A percentile compares a stretch with the other conserved stretches of the same genome.
phyloP scores from a whole-genome alignment of 2,113 vertebrate species.

The Gopherus evgoodei region DNA sequence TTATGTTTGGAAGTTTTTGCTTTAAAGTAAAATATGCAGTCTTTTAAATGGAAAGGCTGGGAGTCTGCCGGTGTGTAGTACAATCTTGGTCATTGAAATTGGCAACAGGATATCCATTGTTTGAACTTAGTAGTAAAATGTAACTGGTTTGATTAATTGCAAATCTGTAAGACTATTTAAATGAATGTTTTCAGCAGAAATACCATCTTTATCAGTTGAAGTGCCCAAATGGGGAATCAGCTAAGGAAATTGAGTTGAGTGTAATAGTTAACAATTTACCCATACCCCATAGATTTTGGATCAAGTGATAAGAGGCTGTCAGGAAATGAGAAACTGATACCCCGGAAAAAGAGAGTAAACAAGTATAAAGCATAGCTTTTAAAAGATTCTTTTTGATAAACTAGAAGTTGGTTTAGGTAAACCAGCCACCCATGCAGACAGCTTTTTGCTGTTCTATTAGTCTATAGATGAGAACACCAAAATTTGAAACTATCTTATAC shows the following conservation, averaged over 20 bases:
- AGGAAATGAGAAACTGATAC: conserved; percentile 73
- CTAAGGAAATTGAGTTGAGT: conserved; percentile 66
- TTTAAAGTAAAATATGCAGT: background rate
- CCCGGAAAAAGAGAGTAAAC: conserved; percentile 48
- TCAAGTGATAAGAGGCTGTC: conserved; percentile 68
- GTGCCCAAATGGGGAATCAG: conserved; percentile 37
- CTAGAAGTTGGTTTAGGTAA: conserved; percentile 62
- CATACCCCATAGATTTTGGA: conserved; percentile 60
- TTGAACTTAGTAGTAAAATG: conserved; percentile 34
- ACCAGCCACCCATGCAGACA: background rate
- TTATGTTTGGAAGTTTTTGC: background rate
- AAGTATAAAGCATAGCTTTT: conserved; percentile 58
- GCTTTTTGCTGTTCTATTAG: conserved; percentile 10
- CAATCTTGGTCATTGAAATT: conserved; percentile 22
- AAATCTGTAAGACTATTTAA: conserved; percentile 23
- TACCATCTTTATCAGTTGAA: conserved; percentile 57
- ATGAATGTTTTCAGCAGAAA: conserved; percentile 35
- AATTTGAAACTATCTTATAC: background rate
- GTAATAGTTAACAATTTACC: conserved; percentile 71
- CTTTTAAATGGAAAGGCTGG: background rate
- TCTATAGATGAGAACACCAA: conserved; percentile 15
- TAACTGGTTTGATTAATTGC: conserved; percentile 52
- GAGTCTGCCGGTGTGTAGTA: background rate
- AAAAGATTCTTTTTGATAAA: conserved; percentile 63
- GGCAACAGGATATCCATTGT: conserved; percentile 40